Conservation (phyloP, 2,113 vertebrate genomes). For the Acrocephalus kingi region DNA sequence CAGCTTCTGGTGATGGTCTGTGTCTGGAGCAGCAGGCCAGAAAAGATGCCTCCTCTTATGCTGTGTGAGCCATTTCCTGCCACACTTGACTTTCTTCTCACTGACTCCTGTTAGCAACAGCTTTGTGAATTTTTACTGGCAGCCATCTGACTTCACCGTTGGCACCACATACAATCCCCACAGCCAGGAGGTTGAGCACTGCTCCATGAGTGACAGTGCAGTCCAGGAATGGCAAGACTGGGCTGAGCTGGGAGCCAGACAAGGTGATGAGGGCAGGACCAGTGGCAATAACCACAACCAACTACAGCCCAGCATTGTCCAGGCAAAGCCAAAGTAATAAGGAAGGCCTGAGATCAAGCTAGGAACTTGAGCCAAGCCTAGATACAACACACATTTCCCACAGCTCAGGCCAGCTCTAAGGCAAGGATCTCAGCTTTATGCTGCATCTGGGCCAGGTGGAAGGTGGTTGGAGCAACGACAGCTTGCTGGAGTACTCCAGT, state of each 20-base stretch:
- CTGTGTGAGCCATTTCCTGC: background rate
- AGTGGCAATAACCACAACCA: background rate
- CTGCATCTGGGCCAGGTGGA: background rate
- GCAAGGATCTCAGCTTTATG: background rate
- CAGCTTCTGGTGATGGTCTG: background rate
- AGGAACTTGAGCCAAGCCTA: background rate
- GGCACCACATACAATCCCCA: background rate
- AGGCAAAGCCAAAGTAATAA: background rate
- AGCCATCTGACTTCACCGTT: background rate
- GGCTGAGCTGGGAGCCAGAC: background rate
- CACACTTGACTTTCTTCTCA: background rate
- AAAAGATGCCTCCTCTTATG: background rate
- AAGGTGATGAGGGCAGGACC: background rate
- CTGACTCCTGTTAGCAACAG: background rate
- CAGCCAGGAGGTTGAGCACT: accelerated
- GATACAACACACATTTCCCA: background rate
- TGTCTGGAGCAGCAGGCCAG: background rate
- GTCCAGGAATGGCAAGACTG: background rate
- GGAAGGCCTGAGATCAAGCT: background rate
- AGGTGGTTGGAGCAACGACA: background rate
- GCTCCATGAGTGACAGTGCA: background rate
- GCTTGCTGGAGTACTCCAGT: background rate
- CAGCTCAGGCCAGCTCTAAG: background rate
- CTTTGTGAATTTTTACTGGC: background rate
- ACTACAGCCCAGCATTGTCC: background rate